Conservation (phyloP, 2,888 invertebrate species). For the Myopa tessellatipennis region DNA sequence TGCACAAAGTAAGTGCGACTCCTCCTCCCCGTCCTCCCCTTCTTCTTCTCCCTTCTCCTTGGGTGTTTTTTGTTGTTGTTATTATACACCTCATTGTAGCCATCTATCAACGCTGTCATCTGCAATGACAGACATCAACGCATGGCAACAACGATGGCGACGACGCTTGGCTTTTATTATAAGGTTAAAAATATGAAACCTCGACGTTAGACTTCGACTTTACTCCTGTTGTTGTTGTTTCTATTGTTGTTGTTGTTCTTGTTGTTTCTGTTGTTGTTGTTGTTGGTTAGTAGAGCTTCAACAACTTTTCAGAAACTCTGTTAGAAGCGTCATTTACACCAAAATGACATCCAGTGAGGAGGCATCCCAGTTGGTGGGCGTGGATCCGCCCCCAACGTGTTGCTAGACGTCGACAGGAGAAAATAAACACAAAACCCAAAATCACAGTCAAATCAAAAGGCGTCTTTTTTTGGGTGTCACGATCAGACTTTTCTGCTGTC, state of each 20-base stretch:
- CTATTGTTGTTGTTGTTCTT: no score
- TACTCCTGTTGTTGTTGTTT: no score
- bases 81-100: background rate
- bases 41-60: no score
- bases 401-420: background rate
- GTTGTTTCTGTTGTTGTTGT: no score
- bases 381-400: background rate
- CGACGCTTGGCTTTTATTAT: background rate
- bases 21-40: no score
- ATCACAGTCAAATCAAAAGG: no score
- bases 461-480: conserved; percentile 57
- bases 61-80: background rate
- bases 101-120: conserved; percentile 46
- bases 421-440: no score
- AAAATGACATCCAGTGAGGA: background rate
- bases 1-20: no score
- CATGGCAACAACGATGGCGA: background rate
- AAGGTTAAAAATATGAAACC: conserved; percentile 20
- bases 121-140: conserved; percentile 43
- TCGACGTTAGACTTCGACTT: no score
- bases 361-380: background rate
- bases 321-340: background rate
- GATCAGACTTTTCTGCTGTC: conserved; percentile 64
- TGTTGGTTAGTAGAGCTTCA: background rate
- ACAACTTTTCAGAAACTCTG: background rate